Evolutionary conservation across 1,140 invertebrate genomes (phyloP).

Genomic region (Bathynomus jamesi): DNA sequence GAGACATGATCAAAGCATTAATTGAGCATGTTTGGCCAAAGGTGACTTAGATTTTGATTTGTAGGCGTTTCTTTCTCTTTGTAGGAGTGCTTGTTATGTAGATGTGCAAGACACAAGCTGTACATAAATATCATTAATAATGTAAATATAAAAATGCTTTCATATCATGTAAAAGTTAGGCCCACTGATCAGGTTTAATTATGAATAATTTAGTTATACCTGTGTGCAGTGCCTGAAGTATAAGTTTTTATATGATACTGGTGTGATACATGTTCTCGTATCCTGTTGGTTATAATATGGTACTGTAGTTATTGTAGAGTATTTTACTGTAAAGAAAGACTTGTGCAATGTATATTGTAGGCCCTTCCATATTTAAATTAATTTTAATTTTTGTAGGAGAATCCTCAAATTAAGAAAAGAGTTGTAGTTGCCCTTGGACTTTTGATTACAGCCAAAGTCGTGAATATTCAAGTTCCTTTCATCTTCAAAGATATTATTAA

Average conservation of each 20-base stretch:
- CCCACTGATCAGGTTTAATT: background rate
- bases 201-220: background rate
- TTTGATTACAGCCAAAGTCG: conserved; percentile 68
- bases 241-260: no score
- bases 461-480: conserved; percentile 94
- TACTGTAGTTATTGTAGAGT: no score
- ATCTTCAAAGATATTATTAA: conserved; percentile 92
- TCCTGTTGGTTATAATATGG: no score
- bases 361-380: no score
- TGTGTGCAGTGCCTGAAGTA: background rate
- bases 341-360: background rate
- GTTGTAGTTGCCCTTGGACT: conserved; percentile 77
- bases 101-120: background rate
- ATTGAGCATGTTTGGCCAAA: conserved; percentile 92
- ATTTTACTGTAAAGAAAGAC: no score
- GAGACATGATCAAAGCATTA: conserved; percentile 81
- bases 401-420: conserved; percentile 64
- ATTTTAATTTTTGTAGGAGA: conserved; percentile 59
- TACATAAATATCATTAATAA: background rate
- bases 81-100: no score
- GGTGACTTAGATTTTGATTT: conserved; percentile 53
- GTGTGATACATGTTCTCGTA: no score
- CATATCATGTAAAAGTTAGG: background rate
- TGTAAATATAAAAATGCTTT: conserved; percentile 14
- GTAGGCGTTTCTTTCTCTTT: background rate